A percentile compares a stretch with the other conserved stretches of the same genome.
These are phyloP conservation scores for Protobothrops flavoviridis DNA, from an alignment of 2,113 vertebrate genomes.

Conservation along the genomic window DNA sequence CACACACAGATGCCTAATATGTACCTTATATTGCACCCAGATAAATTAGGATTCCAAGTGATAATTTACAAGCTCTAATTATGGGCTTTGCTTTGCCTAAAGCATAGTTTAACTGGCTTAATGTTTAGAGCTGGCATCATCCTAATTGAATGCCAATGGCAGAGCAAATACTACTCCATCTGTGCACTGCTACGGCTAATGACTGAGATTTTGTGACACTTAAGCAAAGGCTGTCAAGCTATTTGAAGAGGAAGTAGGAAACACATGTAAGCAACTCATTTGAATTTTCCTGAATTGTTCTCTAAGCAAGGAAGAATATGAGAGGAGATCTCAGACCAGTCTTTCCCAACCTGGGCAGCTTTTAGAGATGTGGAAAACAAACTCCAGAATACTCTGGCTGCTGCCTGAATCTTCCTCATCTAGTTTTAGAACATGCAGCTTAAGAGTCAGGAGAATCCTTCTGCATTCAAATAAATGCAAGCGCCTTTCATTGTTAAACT, in stretches of 20 bases:
- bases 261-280: slow-evolving; percentile 39
- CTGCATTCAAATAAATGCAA: not conserved
- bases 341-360: not conserved
- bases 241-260: slow-evolving; percentile 62
- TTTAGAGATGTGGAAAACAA: not conserved
- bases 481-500: not conserved
- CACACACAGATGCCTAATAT: not conserved
- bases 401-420: not conserved
- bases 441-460: not conserved
- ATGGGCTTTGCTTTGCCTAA: slow-evolving; percentile 51
- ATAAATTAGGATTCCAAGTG: slow-evolving; percentile 47
- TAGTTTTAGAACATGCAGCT: not conserved
- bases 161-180: slow-evolving; percentile 68
- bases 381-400: not conserved
- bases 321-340: slow-evolving; percentile 29
- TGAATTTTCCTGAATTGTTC: slow-evolving; percentile 67
- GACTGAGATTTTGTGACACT: slow-evolving; percentile 66
- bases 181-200: slow-evolving; percentile 60
- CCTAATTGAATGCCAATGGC: slow-evolving; percentile 69
- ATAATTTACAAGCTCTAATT: slow-evolving; percentile 54
- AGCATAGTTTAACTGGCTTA: slow-evolving; percentile 61
- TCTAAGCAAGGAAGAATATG: slow-evolving; percentile 53
- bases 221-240: slow-evolving; percentile 67
- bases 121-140: slow-evolving; percentile 66
- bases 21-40: slow-evolving; percentile 18